Percentiles rank a stretch among this genome's conserved stretches.
Evolutionary conservation across 2,113 vertebrate species (phyloP).

Genomic region (Rynchops niger): DNA sequence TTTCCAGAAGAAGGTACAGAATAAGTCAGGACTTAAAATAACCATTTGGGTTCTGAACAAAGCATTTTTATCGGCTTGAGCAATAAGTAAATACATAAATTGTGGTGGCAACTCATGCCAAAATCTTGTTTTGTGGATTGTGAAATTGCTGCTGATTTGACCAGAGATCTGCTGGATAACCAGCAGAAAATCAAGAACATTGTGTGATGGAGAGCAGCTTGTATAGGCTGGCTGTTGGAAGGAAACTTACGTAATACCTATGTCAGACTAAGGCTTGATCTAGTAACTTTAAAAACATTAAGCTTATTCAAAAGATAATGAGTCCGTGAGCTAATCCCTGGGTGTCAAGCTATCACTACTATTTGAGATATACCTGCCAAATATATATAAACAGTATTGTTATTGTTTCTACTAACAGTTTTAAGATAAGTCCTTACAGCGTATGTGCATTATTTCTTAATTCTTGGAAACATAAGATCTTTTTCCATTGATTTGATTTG

Average conservation of each 20-base stretch:
- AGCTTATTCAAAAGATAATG: background rate
- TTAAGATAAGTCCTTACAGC: background rate
- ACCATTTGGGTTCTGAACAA: background rate
- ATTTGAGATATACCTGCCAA: background rate
- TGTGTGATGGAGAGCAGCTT: background rate
- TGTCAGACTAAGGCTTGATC: background rate
- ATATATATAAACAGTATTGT: background rate
- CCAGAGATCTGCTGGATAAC: background rate
- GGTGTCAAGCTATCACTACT: background rate
- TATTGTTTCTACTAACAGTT: background rate
- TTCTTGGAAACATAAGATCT: background rate
- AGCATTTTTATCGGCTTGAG: background rate
- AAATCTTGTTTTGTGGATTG: background rate
- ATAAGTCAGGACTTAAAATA: background rate
- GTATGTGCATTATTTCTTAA: background rate
- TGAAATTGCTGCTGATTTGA: background rate
- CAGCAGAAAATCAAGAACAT: background rate
- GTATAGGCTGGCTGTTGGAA: background rate
- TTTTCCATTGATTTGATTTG: background rate
- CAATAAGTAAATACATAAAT: background rate
- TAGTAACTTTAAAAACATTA: slow-evolving; percentile 1
- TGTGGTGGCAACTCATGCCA: background rate
- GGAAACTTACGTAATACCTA: background rate
- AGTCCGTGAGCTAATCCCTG: background rate
- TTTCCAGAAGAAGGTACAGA: background rate